Conservation (phyloP, 2,113 vertebrate species). For the Gallinago undulata region DNA sequence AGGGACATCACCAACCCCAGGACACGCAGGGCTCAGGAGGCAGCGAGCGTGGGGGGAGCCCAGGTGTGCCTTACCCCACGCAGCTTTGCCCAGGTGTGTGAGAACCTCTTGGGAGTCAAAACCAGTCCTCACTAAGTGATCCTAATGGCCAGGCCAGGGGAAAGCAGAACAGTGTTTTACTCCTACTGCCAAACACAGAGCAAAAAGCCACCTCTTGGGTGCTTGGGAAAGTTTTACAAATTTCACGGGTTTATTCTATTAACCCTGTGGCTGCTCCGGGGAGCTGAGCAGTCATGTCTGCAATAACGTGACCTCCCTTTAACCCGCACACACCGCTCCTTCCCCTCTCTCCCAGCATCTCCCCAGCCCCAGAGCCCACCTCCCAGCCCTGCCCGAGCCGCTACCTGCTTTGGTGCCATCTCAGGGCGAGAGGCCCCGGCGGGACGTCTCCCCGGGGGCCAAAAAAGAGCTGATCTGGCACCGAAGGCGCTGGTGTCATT, state of each 20-base stretch:
- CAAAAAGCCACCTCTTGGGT: not conserved
- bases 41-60: rapidly evolving
- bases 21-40: not conserved
- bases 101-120: not conserved
- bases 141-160: not conserved
- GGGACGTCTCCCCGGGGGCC: not conserved
- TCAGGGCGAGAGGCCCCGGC: not conserved
- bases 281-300: not conserved
- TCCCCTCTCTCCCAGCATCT: rapidly evolving
- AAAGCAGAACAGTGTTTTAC: rapidly evolving
- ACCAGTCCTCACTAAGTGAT: not conserved
- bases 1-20: not conserved
- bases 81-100: not conserved
- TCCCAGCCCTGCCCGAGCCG: not conserved
- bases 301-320: not conserved
- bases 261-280: not conserved
- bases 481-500: rapidly evolving
- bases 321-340: not conserved
- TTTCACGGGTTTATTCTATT: not conserved
- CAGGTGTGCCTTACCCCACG: rapidly evolving
- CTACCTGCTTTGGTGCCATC: not conserved
- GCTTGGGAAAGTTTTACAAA: not conserved
- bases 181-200: too few species aligned
- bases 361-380: not conserved
- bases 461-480: not conserved